Base-by-base conservation (phyloP, 2,888 invertebrate species). In the Andrena bicolor region DNA sequence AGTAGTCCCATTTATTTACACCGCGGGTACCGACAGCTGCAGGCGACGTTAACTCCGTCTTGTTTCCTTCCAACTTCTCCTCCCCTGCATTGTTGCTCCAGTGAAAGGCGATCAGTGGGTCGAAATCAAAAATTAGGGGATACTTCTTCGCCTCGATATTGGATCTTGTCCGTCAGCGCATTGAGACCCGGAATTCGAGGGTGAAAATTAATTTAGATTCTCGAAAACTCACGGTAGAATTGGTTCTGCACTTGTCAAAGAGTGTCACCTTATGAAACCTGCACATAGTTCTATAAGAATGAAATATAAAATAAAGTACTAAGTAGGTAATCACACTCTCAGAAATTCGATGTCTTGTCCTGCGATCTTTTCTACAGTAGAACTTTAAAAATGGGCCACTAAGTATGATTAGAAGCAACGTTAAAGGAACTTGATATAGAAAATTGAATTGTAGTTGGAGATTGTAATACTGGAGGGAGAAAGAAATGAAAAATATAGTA, bases 21-120 rank as follows among this genome's bases (percentile, higher is more conserved):
- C 85, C 86, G 83, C 79, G 89, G 86, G 84, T 86, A 91, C 83
- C 87, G 85, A 89, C 91, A 91, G 90, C 89, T 91, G 91, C 84
- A 86, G 74, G 58, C 84, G 91, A 91, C 91, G 86, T 89, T 86
- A 89, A 87, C 87, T 88, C 86, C 82, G 82, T 84, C 82, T 80
- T 81, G 77, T 83, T 85, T 85, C 84, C 48, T 53, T 70, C 69
- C 30, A 41, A 51, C 53, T 56, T 23, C 35, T 23, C 56, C 58
- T 56, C 68, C 60, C 70, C 41, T 56, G 48, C 26, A 28, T 79
- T 65, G 76, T 75, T 74, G 64, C 68, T 53, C 30, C 56, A 16
- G 69, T 61, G 76, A 76, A 72, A 81, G 51, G 76, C 71, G 82
- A 80, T 82, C 82, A 71, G 51, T 66, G 61, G 82, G 56, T 58